Base-by-base conservation (phyloP, 1,140 invertebrate genomes). In the Papilio dardanus region DNA sequence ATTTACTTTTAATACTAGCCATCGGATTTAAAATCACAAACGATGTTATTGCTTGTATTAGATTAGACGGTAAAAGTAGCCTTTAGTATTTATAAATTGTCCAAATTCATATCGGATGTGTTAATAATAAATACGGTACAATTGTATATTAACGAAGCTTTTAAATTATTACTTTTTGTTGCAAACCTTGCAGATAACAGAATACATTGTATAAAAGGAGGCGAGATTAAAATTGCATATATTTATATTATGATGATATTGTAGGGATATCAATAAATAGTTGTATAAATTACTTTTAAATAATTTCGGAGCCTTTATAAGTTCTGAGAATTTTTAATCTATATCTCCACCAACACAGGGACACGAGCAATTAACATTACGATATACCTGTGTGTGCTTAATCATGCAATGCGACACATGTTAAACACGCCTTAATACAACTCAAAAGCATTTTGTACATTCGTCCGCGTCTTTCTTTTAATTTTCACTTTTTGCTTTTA, bases 381-480 rank as follows among this genome's bases (percentile, higher is more conserved):
- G 28, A 74, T 46, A 40, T 78, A 71, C 40, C 74, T 77, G 67
- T 67, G 77, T 78, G 75, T 75, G 76, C 73, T 77, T 76, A 71
- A 79, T 80, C 79, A 77, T 67, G 80, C 75, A 78, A 83, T 83
- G 68, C 80, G 71, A 81, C 80, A 81, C 77, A 83, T 83, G 82
- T 80, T 83, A 83, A 81, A 77, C 75, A 68, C 73, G 75, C 75
- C 76, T 83, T 81, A 83, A 83, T 80, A 83, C 80, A 81, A 76
- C 77, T 66, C 76, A 71, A 74, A 78, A 81, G 80, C 76, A 83
- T 82, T 80, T 73, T 73, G 46, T 73, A 46, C 76, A 74, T 69
- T 74, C 76, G 67, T 75, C 68, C 62, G 76, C 46, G 75, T 77
- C 71, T 75, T 76, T 76, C 75, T 75, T 76, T 74, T 76, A 76